Conservation (phyloP, 2,113 vertebrate species). For the Pantherophis guttatus region DNA sequence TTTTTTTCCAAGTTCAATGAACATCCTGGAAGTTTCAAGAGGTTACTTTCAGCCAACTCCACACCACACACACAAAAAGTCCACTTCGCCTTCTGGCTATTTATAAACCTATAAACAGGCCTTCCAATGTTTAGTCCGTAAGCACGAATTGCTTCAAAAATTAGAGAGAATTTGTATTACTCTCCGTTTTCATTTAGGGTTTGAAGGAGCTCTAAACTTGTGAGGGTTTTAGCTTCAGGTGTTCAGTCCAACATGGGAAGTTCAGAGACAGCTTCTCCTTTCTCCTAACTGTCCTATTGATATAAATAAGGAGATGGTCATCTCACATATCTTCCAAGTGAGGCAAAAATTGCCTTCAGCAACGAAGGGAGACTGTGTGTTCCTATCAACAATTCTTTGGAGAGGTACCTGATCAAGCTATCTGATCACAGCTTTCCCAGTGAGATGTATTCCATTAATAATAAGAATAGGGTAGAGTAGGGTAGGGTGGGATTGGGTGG, state of each 20-base stretch:
- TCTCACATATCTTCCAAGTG: not conserved
- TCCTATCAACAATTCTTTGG: not conserved
- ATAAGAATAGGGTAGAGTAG: too few species aligned
- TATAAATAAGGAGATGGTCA: not conserved
- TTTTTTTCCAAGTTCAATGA: not conserved
- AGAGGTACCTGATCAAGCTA: not conserved
- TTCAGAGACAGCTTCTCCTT: not conserved
- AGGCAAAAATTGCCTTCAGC: not conserved
- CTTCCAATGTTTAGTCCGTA: not conserved
- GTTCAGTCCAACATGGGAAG: not conserved
- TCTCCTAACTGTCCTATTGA: not conserved
- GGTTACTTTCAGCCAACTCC: not conserved
- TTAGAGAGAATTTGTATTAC: not conserved
- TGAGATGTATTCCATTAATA: not conserved
- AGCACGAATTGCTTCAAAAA: not conserved
- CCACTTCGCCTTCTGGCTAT: not conserved
- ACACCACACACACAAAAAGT: not conserved
- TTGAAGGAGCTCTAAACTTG: not conserved
- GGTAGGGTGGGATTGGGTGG: too few species aligned
- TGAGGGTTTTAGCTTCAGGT: not conserved
- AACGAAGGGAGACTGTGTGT: too few species aligned
- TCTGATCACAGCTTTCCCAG: not conserved
- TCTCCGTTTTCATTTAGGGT: not conserved
- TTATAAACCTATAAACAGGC: not conserved
- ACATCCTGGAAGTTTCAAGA: not conserved